Conservation (phyloP, 2,113 vertebrate genomes). For the Dolichotis patagonum region DNA sequence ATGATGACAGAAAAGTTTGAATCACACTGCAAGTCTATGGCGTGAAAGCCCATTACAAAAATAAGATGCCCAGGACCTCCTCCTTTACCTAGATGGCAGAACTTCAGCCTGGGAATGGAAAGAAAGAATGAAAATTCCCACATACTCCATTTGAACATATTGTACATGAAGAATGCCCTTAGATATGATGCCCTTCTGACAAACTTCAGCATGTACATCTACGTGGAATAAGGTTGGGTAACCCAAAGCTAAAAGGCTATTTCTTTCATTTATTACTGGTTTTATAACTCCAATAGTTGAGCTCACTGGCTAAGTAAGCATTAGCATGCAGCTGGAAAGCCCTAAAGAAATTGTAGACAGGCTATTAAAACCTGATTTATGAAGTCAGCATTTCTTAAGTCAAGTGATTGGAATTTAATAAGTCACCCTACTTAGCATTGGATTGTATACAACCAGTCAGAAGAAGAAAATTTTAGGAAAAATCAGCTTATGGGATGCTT, state of each 20-base stretch:
- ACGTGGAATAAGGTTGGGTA: constrained; percentile 51
- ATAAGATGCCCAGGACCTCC: background rate
- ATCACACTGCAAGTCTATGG: background rate
- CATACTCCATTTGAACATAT: background rate
- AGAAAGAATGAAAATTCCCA: background rate
- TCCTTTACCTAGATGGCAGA: background rate
- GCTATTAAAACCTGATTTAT: constrained; percentile 87
- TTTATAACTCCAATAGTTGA: constrained; percentile 83
- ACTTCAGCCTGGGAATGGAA: background rate
- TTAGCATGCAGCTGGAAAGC: constrained; percentile 76
- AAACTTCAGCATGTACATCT: constrained; percentile 63
- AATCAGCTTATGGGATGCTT: constrained; percentile 55
- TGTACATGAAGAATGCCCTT: background rate
- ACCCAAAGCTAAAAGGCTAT: constrained; percentile 58
- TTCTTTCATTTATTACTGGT: constrained; percentile 63
- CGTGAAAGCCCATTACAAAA: background rate
- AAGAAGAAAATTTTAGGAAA: background rate
- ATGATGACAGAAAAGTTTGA: background rate
- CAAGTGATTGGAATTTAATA: constrained; percentile 87
- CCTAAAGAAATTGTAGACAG: constrained; percentile 84
- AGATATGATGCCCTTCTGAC: background rate
- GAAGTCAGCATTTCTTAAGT: constrained; percentile 85
- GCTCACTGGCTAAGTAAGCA: constrained; percentile 64
- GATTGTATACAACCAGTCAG: constrained; percentile 74
- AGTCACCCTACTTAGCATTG: constrained; percentile 77